Evolutionary conservation across 2,888 invertebrate genomes (phyloP).

Genomic region (Tinea semifulvella): DNA sequence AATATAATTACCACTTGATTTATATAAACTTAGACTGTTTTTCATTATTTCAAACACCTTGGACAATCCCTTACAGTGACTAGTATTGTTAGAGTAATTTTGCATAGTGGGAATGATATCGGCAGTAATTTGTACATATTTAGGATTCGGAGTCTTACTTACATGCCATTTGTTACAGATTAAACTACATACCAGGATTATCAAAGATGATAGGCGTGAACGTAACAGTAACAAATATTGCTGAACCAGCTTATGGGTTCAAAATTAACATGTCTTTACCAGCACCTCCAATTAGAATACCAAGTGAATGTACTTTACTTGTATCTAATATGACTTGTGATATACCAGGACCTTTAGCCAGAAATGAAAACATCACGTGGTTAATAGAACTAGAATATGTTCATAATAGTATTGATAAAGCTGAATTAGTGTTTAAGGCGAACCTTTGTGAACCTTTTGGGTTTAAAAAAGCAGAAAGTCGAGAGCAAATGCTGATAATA

Average conservation of each 20-base stretch:
- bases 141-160: not conserved
- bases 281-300: slow-evolving; percentile 38
- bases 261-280: slow-evolving; percentile 38
- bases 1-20: too few relatives aligned
- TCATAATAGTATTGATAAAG: slow-evolving; percentile 26
- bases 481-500: slow-evolving; percentile 20
- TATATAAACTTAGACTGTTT: too few relatives aligned
- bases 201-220: slow-evolving; percentile 36
- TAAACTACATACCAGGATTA: slow-evolving; percentile 43
- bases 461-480: not conserved
- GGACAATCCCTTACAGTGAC: too few relatives aligned
- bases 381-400: slow-evolving; percentile 47
- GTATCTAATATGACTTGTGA: slow-evolving; percentile 36
- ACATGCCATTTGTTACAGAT: slow-evolving; percentile 27
- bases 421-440: slow-evolving; percentile 29
- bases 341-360: slow-evolving; percentile 39
- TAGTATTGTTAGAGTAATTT: too few relatives aligned
- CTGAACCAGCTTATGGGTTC: slow-evolving; percentile 52
- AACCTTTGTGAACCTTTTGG: slow-evolving; percentile 32
- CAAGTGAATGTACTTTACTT: slow-evolving; percentile 37
- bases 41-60: too few relatives aligned
- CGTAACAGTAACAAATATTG: slow-evolving; percentile 33
- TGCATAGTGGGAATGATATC: too few relatives aligned
- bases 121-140: too few relatives aligned
- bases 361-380: slow-evolving; percentile 34